Conservation (phyloP, 2,797 vertebrate genomes). For the Hapalemur alaotrensis region DNA sequence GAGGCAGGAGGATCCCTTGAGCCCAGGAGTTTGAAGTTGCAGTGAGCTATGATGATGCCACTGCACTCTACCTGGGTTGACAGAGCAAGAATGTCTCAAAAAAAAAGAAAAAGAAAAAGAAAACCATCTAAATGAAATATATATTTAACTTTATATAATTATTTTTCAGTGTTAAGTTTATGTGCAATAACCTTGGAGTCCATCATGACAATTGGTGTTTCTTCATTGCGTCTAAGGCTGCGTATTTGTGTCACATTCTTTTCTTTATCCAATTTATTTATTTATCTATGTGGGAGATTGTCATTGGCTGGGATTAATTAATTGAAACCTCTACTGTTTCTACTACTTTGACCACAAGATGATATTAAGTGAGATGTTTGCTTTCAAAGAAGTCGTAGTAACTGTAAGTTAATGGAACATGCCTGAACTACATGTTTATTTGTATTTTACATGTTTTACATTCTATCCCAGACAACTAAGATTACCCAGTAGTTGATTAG, state of each 20-base stretch:
- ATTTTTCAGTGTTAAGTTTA: neutral
- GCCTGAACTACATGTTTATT: neutral
- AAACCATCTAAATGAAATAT: neutral
- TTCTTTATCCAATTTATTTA: constrained; percentile 1
- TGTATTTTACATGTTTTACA: neutral
- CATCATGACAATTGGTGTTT: neutral
- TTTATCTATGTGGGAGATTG: neutral
- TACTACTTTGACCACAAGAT: neutral
- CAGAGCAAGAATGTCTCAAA: too few relatives aligned
- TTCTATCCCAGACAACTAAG: neutral
- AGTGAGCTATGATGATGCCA: too few relatives aligned
- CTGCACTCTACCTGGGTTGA: too few relatives aligned
- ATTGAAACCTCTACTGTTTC: neutral
- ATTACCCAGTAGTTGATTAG: neutral
- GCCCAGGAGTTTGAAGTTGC: too few relatives aligned
- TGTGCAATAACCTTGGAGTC: neutral
- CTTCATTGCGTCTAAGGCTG: neutral
- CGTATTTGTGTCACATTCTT: neutral
- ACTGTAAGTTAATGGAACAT: neutral
- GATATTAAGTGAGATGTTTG: neutral
- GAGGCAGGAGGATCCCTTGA: too few relatives aligned
- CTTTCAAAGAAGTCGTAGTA: neutral
- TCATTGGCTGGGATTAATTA: neutral
- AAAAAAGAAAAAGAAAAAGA: too few relatives aligned
- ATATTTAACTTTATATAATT: neutral